Base-by-base conservation (phyloP, 2,888 invertebrate genomes). In the Nematopogon swammerdamellus region DNA sequence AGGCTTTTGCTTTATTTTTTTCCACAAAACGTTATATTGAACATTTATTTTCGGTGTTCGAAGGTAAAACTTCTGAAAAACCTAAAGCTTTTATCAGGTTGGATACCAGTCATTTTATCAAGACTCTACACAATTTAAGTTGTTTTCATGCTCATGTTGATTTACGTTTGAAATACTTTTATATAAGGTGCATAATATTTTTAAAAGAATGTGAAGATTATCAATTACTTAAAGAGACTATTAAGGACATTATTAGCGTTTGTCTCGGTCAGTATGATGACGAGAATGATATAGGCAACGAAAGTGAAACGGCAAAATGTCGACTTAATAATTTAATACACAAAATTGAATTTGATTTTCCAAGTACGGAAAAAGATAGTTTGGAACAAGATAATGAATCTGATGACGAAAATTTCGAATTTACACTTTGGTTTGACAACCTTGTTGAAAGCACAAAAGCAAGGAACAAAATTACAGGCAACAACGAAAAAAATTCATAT, bases 101-200 rank as follows among this genome's bases (percentile, higher is more conserved):
- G 17, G 49, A 49, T 30, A 49, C 36, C 16, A 49, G 49, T 49
- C 49, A 49, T 19, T 49, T 49, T 30, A 29, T 49, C 18, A 49
- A 45, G 45, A 44, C 29, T 19, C 20, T 49, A 48, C 44, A 48
- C 30, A 48, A 48, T 44, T 44, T 48, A 29, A 44, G 36, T 19
- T 48, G 48, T 20, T 48, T 48, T 48, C 20, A 48, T 25, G 25
- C 42, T 19, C 18, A 43, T 43, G n/a, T 17, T 19, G 48, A 48
- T 42, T 19, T 18, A 14, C 18, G 25, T 43, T 20, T 48, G 11
- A 48, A 48, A 48, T 44, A 44, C 20, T 45, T 48, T 48, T 48
- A 48, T 44, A 48, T 48, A 18, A 19, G 42, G 17, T 44, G 48
- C 44, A 48, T 29, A 19, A 20, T 48, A 19, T 36, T 43, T 44